phyloP scores from a whole-genome alignment of 64 coral and sea anemone species.

The Exaiptasia diaphana region DNA sequence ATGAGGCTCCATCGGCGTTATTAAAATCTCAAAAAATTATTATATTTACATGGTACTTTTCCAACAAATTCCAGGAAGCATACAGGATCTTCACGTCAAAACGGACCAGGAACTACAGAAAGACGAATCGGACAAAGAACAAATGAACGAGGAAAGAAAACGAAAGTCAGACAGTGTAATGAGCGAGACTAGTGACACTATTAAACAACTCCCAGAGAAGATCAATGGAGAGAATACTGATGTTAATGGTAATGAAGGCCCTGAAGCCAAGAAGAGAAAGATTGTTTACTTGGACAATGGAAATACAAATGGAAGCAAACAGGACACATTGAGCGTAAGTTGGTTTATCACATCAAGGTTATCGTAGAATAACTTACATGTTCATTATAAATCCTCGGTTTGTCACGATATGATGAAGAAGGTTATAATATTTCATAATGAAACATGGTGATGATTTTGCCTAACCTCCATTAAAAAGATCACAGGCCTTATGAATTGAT shows the following conservation, averaged over 20 bases:
- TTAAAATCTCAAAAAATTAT: neutral
- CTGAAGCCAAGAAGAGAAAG: slow-evolving; percentile 85
- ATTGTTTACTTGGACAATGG: slow-evolving; percentile 58
- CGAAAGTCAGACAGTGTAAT: slow-evolving; percentile 59
- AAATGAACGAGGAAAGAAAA: slow-evolving; percentile 58
- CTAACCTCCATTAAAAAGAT: no score
- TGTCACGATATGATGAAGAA: no score
- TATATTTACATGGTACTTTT: no score
- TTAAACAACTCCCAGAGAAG: slow-evolving; percentile 52
- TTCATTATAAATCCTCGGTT: neutral
- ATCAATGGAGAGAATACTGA: slow-evolving; percentile 64
- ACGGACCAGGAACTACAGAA: neutral
- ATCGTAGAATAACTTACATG: neutral
- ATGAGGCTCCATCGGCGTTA: neutral
- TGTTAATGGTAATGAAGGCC: slow-evolving; percentile 87
- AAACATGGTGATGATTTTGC: no score
- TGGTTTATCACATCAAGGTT: neutral
- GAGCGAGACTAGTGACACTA: slow-evolving; percentile 39
- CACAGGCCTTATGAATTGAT: no score
- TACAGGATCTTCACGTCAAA: neutral
- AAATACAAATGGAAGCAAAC: slow-evolving; percentile 51
- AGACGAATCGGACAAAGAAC: slow-evolving; percentile 14
- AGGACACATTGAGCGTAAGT: slow-evolving; percentile 28
- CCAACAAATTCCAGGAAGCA: no score
- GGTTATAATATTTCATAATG: no score